A percentile compares a stretch with the other conserved stretches of the same genome.
phyloP scores from a whole-genome alignment of 2,888 invertebrate genomes.

The Abrostola tripartita region DNA sequence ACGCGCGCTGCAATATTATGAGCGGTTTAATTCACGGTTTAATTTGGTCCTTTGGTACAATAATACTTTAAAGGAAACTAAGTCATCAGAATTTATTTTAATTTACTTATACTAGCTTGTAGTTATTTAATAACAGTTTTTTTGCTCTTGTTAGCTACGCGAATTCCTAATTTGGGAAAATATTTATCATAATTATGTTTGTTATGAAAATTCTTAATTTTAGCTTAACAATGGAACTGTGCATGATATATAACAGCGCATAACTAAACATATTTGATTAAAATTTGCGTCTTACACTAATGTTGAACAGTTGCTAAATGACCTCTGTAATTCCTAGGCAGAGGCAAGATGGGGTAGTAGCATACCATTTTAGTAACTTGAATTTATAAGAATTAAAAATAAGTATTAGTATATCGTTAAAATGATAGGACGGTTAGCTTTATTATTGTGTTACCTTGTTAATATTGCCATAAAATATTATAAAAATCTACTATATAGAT shows the following conservation, averaged over 20 bases:
- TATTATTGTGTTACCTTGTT: too few relatives aligned
- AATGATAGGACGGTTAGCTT: too few relatives aligned
- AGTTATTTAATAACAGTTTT: background rate
- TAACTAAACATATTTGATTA: too few relatives aligned
- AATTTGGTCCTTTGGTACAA: constrained; percentile 18
- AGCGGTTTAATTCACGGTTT: constrained; percentile 37
- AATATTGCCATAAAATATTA: too few relatives aligned
- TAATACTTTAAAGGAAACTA: background rate
- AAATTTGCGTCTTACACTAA: background rate
- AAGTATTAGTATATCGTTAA: background rate
- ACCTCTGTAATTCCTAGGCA: background rate
- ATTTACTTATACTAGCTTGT: background rate
- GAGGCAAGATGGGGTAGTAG: background rate
- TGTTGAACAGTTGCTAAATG: background rate
- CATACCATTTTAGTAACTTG: too few relatives aligned
- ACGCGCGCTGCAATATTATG: constrained; percentile 81
- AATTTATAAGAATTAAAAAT: background rate
- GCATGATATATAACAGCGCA: background rate
- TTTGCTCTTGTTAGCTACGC: background rate
- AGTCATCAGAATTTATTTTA: background rate
- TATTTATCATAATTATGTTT: background rate
- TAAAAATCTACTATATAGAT: too few relatives aligned
- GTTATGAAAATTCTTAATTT: background rate
- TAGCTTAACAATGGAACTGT: background rate
- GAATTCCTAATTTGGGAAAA: background rate